phyloP scores from a whole-genome alignment of 2,113 vertebrate species.

The Dolichotis patagonum region DNA sequence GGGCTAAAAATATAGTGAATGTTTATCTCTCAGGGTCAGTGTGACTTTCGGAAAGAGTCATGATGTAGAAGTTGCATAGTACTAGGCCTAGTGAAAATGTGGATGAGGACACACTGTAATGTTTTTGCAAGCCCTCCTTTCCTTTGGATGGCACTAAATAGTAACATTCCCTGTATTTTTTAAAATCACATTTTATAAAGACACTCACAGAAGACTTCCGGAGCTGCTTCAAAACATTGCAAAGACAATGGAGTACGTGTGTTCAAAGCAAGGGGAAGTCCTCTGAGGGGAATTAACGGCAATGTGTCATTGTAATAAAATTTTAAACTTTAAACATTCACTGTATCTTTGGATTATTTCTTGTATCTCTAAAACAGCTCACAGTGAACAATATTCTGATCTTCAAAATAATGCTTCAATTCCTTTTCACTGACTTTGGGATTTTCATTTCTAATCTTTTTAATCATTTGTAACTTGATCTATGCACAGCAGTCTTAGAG shows the following conservation, averaged over 20 bases:
- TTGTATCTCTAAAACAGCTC: neutral
- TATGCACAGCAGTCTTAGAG: neutral
- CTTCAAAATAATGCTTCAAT: neutral
- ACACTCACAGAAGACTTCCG: neutral
- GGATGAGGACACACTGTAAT: neutral
- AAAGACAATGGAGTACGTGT: neutral
- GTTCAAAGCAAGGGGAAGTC: neutral
- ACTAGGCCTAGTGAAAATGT: neutral
- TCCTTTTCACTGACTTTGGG: neutral
- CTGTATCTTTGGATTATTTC: neutral
- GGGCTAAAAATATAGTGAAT: neutral
- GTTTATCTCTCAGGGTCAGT: neutral
- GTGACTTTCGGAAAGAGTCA: neutral
- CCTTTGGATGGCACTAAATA: neutral
- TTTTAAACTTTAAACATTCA: neutral
- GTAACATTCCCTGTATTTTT: neutral
- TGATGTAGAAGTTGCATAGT: neutral
- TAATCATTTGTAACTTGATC: neutral
- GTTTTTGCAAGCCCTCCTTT: neutral
- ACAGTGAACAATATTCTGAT: neutral
- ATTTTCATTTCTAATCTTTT: neutral
- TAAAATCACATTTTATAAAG: neutral
- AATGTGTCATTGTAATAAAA: neutral
- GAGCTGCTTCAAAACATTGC: neutral
- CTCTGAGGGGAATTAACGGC: neutral